A percentile compares a stretch with the other conserved stretches of the same genome.
phyloP scores from a whole-genome alignment of 2,888 invertebrate species.

The Poecilobothrus nobilitatus region DNA sequence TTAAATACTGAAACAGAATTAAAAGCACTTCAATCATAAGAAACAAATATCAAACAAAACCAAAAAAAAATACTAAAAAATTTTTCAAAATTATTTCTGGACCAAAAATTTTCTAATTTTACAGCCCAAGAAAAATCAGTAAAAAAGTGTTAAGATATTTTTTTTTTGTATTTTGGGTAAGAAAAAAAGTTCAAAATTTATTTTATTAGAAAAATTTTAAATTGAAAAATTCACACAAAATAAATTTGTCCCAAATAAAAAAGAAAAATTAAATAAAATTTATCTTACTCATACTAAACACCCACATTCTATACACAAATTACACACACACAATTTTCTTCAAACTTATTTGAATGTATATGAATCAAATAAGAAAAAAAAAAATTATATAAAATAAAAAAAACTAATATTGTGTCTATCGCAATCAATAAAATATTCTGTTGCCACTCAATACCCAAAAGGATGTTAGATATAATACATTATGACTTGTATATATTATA shows the following conservation, averaged over 20 bases:
- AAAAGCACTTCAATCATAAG: no score
- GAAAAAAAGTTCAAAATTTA: no score
- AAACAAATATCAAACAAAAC: no score
- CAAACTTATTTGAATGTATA: not conserved
- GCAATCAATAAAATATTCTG: conserved; percentile 1
- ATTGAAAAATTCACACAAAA: conserved; percentile 2
- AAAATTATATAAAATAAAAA: not conserved
- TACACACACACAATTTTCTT: not conserved
- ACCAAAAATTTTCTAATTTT: not conserved
- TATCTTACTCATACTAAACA: not conserved
- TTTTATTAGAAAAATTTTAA: not conserved
- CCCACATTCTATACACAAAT: not conserved
- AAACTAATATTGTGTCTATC: not conserved
- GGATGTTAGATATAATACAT: not conserved
- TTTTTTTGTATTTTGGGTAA: no score
- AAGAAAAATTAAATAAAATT: not conserved
- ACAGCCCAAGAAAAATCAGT: not conserved
- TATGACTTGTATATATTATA: no score
- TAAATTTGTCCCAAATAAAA: not conserved
- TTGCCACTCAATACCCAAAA: not conserved
- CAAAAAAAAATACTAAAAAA: not conserved
- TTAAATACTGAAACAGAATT: no score
- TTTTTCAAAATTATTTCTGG: not conserved
- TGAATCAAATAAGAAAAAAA: not conserved
- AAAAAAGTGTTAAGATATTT: not conserved